Percentiles rank a stretch among this genome's conserved stretches.
Conservation (phyloP, 1,140 invertebrate genomes). For the Thaumetopoea pityocampa region DNA sequence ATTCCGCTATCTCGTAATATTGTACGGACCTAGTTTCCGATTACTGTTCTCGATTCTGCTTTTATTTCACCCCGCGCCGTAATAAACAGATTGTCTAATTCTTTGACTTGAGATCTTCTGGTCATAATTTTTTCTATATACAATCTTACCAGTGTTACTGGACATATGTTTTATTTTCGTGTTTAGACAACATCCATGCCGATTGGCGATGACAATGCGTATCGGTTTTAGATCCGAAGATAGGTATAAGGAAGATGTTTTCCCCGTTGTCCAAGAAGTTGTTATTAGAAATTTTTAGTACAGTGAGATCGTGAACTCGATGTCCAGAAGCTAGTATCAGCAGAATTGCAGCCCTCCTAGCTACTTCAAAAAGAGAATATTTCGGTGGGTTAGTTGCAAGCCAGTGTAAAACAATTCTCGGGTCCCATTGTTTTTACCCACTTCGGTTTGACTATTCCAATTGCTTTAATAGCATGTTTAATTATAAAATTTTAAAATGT, state of each 20-base stretch:
- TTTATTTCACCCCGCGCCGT: constrained; percentile 8
- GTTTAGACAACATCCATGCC: constrained; percentile 12
- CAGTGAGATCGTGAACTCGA: constrained; percentile 7
- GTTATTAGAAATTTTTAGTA: constrained; percentile 6
- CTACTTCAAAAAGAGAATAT: constrained; percentile 9
- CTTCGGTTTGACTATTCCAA: no score
- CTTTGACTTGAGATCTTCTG: no score
- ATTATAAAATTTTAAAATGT: no score
- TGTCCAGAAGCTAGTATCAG: constrained; percentile 1
- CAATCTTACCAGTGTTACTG: no score
- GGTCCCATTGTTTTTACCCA: no score
- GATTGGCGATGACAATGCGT: constrained; percentile 7
- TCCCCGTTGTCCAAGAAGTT: constrained; percentile 9
- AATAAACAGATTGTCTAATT: constrained; percentile 26
- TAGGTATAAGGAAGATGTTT: constrained; percentile 12
- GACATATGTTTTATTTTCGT: background rate
- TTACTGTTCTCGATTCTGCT: constrained; percentile 19
- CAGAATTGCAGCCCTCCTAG: constrained; percentile 4
- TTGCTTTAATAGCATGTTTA: no score
- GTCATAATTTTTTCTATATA: no score
- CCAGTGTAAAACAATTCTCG: constrained; percentile 2
- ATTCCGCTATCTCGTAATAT: constrained; percentile 21
- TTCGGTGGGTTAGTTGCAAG: constrained; percentile 5
- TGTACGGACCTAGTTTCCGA: constrained; percentile 22
- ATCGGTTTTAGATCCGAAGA: constrained; percentile 17